These are phyloP conservation scores for Bombus confusus DNA, from an alignment of 1,140 invertebrate species.

Conservation along the genomic window DNA sequence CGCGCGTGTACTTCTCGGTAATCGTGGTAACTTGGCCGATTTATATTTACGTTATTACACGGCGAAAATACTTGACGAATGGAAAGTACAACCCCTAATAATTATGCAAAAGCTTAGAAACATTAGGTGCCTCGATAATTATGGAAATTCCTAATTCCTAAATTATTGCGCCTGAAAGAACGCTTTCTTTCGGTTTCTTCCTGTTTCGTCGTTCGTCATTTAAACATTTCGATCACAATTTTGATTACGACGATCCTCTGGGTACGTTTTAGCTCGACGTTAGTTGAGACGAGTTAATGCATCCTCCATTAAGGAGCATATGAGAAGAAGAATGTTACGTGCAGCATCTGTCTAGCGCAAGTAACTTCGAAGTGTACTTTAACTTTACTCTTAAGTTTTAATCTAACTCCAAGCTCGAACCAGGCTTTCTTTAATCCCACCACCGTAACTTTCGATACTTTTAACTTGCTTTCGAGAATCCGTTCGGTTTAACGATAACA, in stretches of 20 bases:
- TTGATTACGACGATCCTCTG: not conserved
- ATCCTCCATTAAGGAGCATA: not conserved
- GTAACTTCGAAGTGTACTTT: not conserved
- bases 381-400: slow-evolving; percentile 22
- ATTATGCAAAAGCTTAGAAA: no score
- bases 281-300: not conserved
- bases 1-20: not conserved
- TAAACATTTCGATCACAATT: not conserved
- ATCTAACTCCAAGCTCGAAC: not conserved
- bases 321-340: not conserved
- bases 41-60: not conserved
- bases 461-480: slow-evolving; percentile 1
- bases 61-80: no score
- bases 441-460: not conserved
- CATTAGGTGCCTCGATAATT: no score
- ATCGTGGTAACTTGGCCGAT: not conserved
- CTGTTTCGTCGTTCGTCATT: no score
- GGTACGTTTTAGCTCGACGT: not conserved
- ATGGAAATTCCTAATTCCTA: no score
- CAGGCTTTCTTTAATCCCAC: slow-evolving; percentile 8
- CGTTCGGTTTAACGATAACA: not conserved
- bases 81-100: no score
- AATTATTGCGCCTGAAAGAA: no score
- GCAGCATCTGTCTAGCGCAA: not conserved
- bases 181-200: no score